Evolutionary conservation across 2,113 vertebrate genomes (phyloP).

Genomic region (Enhydra lutris): DNA sequence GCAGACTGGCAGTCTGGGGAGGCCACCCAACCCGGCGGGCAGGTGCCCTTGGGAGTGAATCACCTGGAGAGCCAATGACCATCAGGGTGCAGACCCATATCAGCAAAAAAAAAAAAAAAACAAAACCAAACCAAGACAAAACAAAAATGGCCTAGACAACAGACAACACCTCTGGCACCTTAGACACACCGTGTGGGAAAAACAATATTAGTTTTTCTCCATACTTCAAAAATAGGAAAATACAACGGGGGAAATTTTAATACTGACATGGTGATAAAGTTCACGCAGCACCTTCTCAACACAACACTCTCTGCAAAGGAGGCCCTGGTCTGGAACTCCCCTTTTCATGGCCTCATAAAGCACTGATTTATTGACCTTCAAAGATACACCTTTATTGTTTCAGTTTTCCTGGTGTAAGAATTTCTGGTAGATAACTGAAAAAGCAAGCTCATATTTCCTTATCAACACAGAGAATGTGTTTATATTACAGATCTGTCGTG

Average conservation of each 20-base stretch:
- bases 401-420: constrained; percentile 43
- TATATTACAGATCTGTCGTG: not conserved
- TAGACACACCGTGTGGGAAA: not conserved
- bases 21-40: not conserved
- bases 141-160: not conserved
- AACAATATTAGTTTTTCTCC: not conserved
- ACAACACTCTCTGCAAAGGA: constrained; percentile 37
- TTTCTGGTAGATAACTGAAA: constrained; percentile 47
- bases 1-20: not conserved
- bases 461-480: constrained; percentile 10
- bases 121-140: not conserved
- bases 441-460: constrained; percentile 37
- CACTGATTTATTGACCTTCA: constrained; percentile 60
- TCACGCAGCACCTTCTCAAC: constrained; percentile 43
- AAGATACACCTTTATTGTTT: constrained; percentile 69
- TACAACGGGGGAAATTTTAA: not conserved
- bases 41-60: not conserved
- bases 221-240: constrained; percentile 44
- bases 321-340: constrained; percentile 67
- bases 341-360: constrained; percentile 68
- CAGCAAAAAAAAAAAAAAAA: not conserved
- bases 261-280: constrained; percentile 22
- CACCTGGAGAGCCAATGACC: not conserved
- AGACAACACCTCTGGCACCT: not conserved
- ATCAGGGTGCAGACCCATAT: not conserved